These are phyloP conservation scores for Progne subis DNA, from an alignment of 2,113 vertebrate species.

Conservation along the genomic window DNA sequence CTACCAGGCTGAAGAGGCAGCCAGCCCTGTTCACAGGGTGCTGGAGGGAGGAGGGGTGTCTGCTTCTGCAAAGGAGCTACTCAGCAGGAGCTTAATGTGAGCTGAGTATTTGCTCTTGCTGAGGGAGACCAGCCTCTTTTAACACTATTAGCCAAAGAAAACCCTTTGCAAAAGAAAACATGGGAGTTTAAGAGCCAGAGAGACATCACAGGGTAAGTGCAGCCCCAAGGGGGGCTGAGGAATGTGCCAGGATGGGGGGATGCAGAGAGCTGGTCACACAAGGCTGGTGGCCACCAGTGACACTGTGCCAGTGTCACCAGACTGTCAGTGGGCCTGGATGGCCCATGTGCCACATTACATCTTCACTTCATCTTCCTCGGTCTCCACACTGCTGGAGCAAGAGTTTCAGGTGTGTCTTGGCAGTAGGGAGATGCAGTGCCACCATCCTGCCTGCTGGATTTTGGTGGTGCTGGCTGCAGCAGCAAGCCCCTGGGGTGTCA, in stretches of 20 bases:
- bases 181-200: neutral
- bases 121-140: neutral
- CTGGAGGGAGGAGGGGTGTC: fast-evolving
- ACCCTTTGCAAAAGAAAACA: neutral
- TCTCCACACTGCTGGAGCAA: neutral
- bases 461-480: neutral
- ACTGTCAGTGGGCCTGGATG: neutral
- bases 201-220: neutral
- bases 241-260: neutral
- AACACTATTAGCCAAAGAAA: neutral
- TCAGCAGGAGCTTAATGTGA: neutral
- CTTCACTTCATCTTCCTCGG: neutral
- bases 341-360: neutral
- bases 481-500: fast-evolving
- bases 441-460: neutral
- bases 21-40: neutral
- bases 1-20: neutral
- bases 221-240: neutral
- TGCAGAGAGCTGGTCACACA: neutral
- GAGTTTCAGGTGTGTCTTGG: neutral
- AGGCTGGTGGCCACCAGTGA: neutral
- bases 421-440: neutral
- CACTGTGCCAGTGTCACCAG: fast-evolving
- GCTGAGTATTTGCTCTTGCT: neutral
- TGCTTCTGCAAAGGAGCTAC: too few species aligned